phyloP scores from a whole-genome alignment of 2,888 invertebrate species.

The Ypsolopha sequella region DNA sequence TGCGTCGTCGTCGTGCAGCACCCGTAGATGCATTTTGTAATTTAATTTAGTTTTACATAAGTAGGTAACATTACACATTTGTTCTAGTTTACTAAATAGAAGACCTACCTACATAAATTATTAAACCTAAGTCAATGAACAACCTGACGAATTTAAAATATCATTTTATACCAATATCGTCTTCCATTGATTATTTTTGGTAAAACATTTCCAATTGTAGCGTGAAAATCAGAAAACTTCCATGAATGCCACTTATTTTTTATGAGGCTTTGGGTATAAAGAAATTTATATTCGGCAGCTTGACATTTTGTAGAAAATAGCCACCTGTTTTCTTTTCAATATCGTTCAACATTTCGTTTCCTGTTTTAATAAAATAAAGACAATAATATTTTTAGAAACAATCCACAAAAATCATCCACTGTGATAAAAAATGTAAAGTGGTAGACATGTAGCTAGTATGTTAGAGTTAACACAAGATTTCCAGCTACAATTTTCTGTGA shows the following conservation, averaged over 20 bases:
- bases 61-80: constrained; percentile 18
- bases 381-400: constrained; percentile 40
- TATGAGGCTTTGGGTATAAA: background rate
- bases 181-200: constrained; percentile 63
- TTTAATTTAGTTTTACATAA: constrained; percentile 46
- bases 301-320: background rate
- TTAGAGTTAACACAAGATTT: constrained; percentile 66
- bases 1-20: constrained; percentile 27
- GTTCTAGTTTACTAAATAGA: constrained; percentile 44
- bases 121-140: background rate
- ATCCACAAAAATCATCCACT: constrained; percentile 44
- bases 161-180: constrained; percentile 27
- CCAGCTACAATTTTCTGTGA: constrained; percentile 73
- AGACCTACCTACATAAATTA: constrained; percentile 20
- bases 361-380: constrained; percentile 26
- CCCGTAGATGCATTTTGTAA: constrained; percentile 62
- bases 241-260: constrained; percentile 1
- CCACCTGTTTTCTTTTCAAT: constrained; percentile 1
- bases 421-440: constrained; percentile 63
- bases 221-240: constrained; percentile 27
- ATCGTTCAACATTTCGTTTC: too few relatives aligned
- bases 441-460: constrained; percentile 53
- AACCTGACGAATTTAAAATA: constrained; percentile 8
- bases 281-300: constrained; percentile 11
- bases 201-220: constrained; percentile 59